Evolutionary conservation across 1,140 invertebrate species (phyloP), one percentile per base, ranked within the genome.

Genomic region (Drosophila fuyamai): DNA sequence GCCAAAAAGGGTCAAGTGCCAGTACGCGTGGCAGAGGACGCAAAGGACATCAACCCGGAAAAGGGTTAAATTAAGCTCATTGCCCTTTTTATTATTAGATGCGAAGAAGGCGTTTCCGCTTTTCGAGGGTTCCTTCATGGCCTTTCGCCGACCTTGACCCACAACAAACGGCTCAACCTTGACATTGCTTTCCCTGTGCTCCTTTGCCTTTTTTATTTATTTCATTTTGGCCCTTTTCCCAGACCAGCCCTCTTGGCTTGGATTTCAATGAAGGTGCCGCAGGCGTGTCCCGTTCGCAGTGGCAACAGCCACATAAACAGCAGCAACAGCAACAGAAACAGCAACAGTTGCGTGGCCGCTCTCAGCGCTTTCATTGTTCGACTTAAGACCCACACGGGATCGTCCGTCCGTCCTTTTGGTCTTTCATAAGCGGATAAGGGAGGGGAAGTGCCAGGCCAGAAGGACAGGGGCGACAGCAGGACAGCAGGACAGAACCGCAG

Each of bases 1-100:
- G n/a, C 27, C n/a, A 16, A 53, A 83, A 88, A 88, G 76, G 83
- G 83, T 88, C 83, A 88, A 88, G 83, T 89, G 84, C 72, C 84
- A 70, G 60, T 32, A 14, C 76, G 83, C 76, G 83, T 88, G 83
- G 63, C 81, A 35, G 16, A 40, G 68, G 62, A 66, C 53, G 44
- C 14, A 8, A 51, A 66, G 62, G 60, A 70, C 48, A 63, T 66
- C 46, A 47, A 59, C 56, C 63, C 66, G 65, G 61, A 58, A 71
- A 85, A 88, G 83, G 83, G 82, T 86, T 88, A 85, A 88, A 83
- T 86, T 76, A 86, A 88, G 76, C 81, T 66, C 81, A 84, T 67
- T 72, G 81, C 70, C 82, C 70, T 76, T 88, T 86, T 79, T 82
- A 76, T 75, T 75, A 63, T 61, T 57, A 38, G 67, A 62, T 23